Conservation (phyloP, 2,113 vertebrate genomes). For the Miniopterus natalensis region DNA sequence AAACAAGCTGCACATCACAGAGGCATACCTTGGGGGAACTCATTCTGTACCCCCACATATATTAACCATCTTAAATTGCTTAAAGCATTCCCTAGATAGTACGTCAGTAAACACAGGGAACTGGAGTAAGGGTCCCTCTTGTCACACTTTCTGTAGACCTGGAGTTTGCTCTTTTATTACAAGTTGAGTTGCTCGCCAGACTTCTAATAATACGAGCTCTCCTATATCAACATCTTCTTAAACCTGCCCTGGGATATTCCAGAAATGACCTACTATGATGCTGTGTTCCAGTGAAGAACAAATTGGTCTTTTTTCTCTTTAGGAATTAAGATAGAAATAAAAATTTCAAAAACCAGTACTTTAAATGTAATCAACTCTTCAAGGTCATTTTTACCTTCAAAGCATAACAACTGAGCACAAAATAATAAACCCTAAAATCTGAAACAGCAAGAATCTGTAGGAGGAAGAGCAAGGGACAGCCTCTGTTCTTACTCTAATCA, state of each 20-base stretch:
- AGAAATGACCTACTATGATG: neutral
- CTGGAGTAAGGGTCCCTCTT: neutral
- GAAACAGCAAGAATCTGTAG: neutral
- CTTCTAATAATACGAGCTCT: neutral
- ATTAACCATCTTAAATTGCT: neutral
- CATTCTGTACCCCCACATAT: neutral
- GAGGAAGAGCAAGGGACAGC: neutral
- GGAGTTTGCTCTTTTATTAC: neutral
- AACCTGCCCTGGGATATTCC: neutral
- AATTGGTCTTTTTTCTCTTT: neutral
- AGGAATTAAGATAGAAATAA: neutral
- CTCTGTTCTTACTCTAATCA: neutral
- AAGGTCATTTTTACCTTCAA: neutral
- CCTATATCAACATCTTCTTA: neutral
- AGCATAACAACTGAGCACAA: neutral
- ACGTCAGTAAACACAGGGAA: neutral
- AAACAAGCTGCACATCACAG: neutral
- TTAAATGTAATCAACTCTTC: neutral
- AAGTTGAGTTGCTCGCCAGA: neutral
- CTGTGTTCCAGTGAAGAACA: conserved; percentile 32
- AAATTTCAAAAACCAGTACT: neutral
- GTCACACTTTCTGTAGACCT: neutral
- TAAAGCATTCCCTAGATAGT: neutral
- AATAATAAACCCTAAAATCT: conserved; percentile 37
- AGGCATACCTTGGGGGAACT: neutral